Evolutionary conservation across 2,888 invertebrate species (phyloP), one percentile per base, ranked within the genome.

Genomic region (Brassicogethes aeneus): DNA sequence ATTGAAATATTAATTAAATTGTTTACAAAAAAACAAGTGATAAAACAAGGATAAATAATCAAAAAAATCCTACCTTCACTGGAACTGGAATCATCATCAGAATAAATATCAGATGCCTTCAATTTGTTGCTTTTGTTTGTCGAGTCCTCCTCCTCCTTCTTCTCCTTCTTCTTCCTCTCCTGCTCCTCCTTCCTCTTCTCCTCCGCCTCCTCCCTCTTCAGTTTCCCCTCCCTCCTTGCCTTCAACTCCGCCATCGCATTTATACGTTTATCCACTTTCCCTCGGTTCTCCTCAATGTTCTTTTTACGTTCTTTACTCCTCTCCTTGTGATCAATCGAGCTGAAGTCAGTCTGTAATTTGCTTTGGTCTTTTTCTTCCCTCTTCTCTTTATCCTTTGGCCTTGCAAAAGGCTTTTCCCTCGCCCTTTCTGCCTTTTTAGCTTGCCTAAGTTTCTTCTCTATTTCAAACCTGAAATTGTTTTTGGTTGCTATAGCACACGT

Each of bases 71-170:
- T 57, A 55, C 80, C 80, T 17, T 85, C 85, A 15, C 80, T 80
- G 42, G 80, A 80, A 2, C 79, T 79, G 8, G 32, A 32, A 13
- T 32, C 32, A 54, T 90, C 88, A 55, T 90, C 90, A 0, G 95
- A 95, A 66, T 95, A 96, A 42, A 96, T 90, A 61, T 95, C 95
- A 0, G 93, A 93, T 0, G 95, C 90, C 62, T 94, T 94, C 17
- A 91, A 70, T 59, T 93, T 93, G 7, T 84, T 80, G 55, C 82
- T 79, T 53, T 81, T 81, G 57, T 78, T 78, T 0, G 57, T 65
- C 17, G 52, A 50, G 3, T 61, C 69, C 42, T 70, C 73, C 45
- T 74, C 72, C 45, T 75, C 74, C 50, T 73, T 76, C 36, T 72
- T 71, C 46, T 76, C 78, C 49, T 79, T 79, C 61, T 75, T 65